Evolutionary conservation across 2,888 invertebrate species (phyloP), one percentile per base, ranked within the genome.

Genomic region (Agapetus fuscipes): DNA sequence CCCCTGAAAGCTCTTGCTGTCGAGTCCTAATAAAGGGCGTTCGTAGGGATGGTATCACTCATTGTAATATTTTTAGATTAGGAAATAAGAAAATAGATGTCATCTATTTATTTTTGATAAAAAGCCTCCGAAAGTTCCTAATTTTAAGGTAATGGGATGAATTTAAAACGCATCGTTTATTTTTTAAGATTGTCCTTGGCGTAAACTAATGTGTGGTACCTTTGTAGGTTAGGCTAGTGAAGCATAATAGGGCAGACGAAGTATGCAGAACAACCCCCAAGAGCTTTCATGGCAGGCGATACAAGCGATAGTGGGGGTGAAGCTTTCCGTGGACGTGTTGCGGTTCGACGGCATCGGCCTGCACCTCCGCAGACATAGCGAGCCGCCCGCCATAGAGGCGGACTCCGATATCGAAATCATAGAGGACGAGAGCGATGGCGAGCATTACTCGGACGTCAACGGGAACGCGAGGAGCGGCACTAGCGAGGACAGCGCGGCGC

Each of bases 251-350:
- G 38, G 42, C 34, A 33, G 34, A 38, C 63, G 65, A 66, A 68
- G 66, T 66, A 69, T 70, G 70, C 70, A 70, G 68, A 68, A 65
- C 66, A 68, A 69, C 68, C 69, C 69, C 66, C 70, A 69, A 63
- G 66, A 70, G 66, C 70, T 70, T 64, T 70, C 70, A 66, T 70
- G 70, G 70, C 68, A 70, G 61, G 70, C 69, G 60, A 70, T 70
- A 58, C 68, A 70, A 60, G 61, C 66, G 63, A 70, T 70, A 52
- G 68, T 70, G 54, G 70, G 70, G 61, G 70, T 70, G 59, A 69
- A 70, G 60, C 65, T 70, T 53, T 69, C 69, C 53, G 56, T 67
- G 45, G 69, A 67, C 53, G 67, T 70, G 52, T 64, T 70, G 54
- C 62, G 70, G 51, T 70, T 70, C 52, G 70, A 70, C 52, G 69